Evolutionary conservation across 2,797 vertebrate species (phyloP).

Genomic region (Pangasius mekongensis): DNA sequence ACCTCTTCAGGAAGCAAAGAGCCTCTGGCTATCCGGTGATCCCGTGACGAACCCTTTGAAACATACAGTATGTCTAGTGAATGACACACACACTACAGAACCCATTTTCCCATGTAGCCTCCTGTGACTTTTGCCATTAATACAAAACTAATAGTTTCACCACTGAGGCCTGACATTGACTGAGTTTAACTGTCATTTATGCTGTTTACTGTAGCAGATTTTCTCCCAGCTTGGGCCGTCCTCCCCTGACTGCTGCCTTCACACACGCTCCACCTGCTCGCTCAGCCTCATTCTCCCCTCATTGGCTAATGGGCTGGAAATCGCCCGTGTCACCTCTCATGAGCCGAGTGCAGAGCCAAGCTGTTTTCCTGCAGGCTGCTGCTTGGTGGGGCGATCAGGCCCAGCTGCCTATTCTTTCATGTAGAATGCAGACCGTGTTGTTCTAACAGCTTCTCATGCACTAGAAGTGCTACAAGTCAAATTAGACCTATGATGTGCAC

Average conservation of each 20-base stretch:
- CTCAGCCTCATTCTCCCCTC: constrained; percentile 27
- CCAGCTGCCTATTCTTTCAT: constrained; percentile 27
- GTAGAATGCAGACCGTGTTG: constrained; percentile 9
- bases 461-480: neutral
- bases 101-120: neutral
- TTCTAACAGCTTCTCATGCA: neutral
- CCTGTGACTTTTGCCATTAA: constrained; percentile 11
- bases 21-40: neutral
- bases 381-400: constrained; percentile 6
- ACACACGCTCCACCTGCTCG: constrained; percentile 10
- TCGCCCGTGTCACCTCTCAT: constrained; percentile 35
- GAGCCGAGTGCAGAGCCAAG: constrained; percentile 31
- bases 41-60: neutral
- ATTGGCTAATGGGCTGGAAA: constrained; percentile 44
- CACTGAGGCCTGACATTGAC: constrained; percentile 25
- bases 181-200: constrained; percentile 36
- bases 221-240: constrained; percentile 23
- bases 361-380: constrained; percentile 31
- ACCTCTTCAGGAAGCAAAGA: neutral
- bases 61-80: neutral
- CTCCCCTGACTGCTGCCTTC: constrained; percentile 21
- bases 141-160: constrained; percentile 14
- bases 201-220: constrained; percentile 39
- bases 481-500: neutral
- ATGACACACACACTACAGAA: constrained; percentile 8